Base-by-base conservation (phyloP, 2,888 invertebrate species). In the Volucella inanis region DNA sequence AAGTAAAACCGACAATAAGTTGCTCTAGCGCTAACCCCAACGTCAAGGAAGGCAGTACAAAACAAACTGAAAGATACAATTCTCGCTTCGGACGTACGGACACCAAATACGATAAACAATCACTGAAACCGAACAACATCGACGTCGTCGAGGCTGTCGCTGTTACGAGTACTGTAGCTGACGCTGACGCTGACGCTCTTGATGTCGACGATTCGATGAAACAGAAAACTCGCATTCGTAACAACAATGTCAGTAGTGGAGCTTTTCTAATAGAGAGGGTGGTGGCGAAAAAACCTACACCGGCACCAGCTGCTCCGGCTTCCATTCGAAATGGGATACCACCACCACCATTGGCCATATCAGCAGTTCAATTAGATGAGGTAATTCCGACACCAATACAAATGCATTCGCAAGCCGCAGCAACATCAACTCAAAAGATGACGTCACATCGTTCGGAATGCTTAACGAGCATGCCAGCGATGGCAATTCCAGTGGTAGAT, bases 11-110 rank as follows among this genome's bases (percentile, higher is more conserved):
- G 31, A 18, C 61, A 61, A 43, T 14, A 75, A 50, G 9, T 10
- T 38, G 57, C 31, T 22, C 15, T 39, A 52, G 15, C 57, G 14
- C 6, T 15, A 75, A 54, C 18, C 64, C 55, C 18, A 82, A 62
- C 84, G 59, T 76, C 59, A 75, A 80, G 65, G 54, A 61, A 76
- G 75, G 65, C 80, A 80, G 84, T 45, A 84, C 84, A 75, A 67
- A 84, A 84, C 65, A 43, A 65, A 84, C 84, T 84, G 61, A 84
- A 75, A 79, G 54, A 43, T 18, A 43, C 50, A 71, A 65, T 80
- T 52, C 74, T 75, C 70, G 65, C 75, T 43, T n/a, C 54, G 49
- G 65, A 75, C 64, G 55, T 83, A 43, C 70, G 59, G 70, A 65
- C 84, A 65, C 75, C 59, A 61, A 61, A 65, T 59, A 65, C 80